These are phyloP conservation scores for Alcedo quadribrachys DNA, from an alignment of 2,797 vertebrate genomes.

Conservation along the genomic window DNA sequence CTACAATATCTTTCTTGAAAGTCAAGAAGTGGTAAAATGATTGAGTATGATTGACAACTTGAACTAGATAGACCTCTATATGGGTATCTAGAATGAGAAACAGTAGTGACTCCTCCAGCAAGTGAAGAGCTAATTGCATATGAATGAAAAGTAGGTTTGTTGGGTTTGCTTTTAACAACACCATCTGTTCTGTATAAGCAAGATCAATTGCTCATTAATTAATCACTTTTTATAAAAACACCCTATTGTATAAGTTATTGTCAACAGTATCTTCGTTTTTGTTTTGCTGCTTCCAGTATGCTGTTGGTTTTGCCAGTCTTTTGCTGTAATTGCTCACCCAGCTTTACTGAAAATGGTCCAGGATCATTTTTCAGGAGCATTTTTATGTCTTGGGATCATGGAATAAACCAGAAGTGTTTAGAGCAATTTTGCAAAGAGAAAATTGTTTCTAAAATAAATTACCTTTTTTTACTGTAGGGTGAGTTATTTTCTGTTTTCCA, in stretches of 20 bases:
- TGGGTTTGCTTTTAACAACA: constrained; percentile 44
- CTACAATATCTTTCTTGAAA: constrained; percentile 4
- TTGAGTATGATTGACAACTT: constrained; percentile 42
- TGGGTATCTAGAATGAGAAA: constrained; percentile 70
- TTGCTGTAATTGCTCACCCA: neutral
- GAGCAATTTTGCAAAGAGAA: neutral
- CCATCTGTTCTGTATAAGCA: constrained; percentile 53
- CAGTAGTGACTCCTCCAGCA: neutral
- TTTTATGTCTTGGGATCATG: neutral
- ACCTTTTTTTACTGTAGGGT: neutral
- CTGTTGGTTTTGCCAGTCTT: neutral
- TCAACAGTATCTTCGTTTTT: neutral
- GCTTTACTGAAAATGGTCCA: neutral
- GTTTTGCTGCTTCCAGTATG: neutral
- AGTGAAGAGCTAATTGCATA: constrained; percentile 49
- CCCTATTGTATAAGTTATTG: neutral
- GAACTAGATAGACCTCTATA: constrained; percentile 57
- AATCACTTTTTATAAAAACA: neutral
- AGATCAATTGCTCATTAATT: constrained; percentile 46
- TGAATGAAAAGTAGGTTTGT: constrained; percentile 34
- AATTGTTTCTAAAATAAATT: neutral
- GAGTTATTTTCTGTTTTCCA: neutral
- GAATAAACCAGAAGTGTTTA: neutral
- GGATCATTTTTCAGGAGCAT: neutral
- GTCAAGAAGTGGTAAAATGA: neutral